Percentiles rank a stretch among this genome's conserved stretches.
phyloP scores from a whole-genome alignment of 2,113 vertebrate species.

The Condylura cristata region DNA sequence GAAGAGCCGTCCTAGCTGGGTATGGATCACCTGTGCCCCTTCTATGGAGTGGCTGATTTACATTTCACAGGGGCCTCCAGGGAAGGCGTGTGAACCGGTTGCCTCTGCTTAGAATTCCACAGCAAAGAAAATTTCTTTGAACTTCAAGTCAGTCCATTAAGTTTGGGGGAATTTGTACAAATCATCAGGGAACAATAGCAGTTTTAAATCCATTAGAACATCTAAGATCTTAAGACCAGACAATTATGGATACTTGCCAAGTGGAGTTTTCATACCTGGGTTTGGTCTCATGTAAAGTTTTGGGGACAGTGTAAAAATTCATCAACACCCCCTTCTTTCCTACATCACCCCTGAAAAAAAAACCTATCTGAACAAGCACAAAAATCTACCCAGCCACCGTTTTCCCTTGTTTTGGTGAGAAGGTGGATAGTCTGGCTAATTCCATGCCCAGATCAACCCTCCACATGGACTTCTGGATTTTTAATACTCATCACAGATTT shows the following conservation, averaged over 20 bases:
- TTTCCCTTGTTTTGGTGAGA: not conserved
- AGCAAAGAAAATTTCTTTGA: conserved; percentile 1
- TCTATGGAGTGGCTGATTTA: not conserved
- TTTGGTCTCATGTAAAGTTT: conserved; percentile 19
- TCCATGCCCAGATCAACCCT: not conserved
- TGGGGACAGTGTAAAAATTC: conserved; percentile 1
- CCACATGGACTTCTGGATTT: not conserved
- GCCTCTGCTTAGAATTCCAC: not conserved
- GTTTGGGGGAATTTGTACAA: not conserved
- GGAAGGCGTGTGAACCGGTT: not conserved
- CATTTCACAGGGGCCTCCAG: not conserved
- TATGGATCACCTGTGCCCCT: not conserved
- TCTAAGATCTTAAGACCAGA: not conserved
- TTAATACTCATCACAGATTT: not conserved
- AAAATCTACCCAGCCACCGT: not conserved
- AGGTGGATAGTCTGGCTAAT: too few species aligned
- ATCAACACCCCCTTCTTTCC: not conserved
- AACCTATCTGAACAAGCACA: not conserved
- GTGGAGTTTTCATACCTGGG: not conserved
- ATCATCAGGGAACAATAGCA: not conserved
- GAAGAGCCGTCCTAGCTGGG: not conserved
- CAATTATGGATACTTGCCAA: not conserved
- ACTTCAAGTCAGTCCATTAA: not conserved
- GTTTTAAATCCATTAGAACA: conserved; percentile 9
- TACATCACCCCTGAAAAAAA: too few species aligned